Evolutionary conservation across 2,888 invertebrate species (phyloP).

Genomic region (Nephrocerus scutellatus): DNA sequence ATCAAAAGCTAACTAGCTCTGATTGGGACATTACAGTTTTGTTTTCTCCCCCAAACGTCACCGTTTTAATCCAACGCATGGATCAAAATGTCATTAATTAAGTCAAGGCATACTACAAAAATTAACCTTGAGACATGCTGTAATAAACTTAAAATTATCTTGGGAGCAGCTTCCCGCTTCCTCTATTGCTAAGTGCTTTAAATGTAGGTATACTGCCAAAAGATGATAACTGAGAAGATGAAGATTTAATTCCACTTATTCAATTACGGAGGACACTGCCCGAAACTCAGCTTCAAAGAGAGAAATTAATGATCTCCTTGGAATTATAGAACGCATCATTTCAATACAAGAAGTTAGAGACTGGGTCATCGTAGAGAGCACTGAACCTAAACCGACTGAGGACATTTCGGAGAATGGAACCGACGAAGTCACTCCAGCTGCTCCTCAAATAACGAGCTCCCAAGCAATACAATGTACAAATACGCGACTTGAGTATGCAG

Average conservation of each 20-base stretch:
- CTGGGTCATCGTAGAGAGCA: constrained; percentile 7
- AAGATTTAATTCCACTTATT: constrained; percentile 6
- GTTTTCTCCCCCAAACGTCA: too few species aligned
- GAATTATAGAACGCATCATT: constrained; percentile 1
- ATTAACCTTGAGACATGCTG: constrained; percentile 6
- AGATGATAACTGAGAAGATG: too few species aligned
- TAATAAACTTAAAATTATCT: too few species aligned
- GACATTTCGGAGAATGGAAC: constrained; percentile 3
- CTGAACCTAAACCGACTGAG: constrained; percentile 4
- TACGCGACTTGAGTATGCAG: constrained; percentile 3
- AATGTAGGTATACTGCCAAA: neutral
- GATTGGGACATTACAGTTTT: constrained; percentile 6
- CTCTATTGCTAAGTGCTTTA: too few species aligned
- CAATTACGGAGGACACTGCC: constrained; percentile 4
- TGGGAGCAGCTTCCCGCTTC: too few species aligned
- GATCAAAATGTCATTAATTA: constrained; percentile 6
- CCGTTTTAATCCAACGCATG: constrained; percentile 6
- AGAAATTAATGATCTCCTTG: too few species aligned
- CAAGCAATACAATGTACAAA: neutral
- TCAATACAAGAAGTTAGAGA: too few species aligned
- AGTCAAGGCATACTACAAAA: constrained; percentile 6
- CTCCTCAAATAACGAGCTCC: constrained; percentile 3
- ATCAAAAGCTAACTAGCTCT: constrained; percentile 7
- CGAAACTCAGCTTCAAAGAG: too few species aligned
- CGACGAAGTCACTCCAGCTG: too few species aligned